Percentiles rank a stretch among this genome's conserved stretches.
These are phyloP conservation scores for Cordilura impudica DNA, from an alignment of 2,888 invertebrate genomes.

Conservation along the genomic window DNA sequence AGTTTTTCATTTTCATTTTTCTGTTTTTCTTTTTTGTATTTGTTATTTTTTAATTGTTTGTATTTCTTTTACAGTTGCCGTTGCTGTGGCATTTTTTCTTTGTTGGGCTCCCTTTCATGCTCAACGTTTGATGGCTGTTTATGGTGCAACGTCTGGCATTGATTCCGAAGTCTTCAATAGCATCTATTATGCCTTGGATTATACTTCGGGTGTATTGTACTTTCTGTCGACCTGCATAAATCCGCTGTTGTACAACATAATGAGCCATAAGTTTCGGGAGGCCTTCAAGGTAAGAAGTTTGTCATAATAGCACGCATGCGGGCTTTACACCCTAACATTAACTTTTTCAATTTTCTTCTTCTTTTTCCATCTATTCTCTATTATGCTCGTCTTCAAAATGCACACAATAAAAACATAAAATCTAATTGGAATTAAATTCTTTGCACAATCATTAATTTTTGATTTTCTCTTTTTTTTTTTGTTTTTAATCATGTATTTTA, in stretches of 20 bases:
- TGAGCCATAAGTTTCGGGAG: conserved; percentile 85
- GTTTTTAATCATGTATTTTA: not conserved
- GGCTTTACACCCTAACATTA: not conserved
- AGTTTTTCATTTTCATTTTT: not conserved
- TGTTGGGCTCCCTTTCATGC: conserved; percentile 97
- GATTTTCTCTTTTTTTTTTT: conserved; percentile 11
- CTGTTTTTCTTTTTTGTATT: not conserved
- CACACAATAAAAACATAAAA: not conserved
- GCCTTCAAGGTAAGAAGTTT: conserved; percentile 82
- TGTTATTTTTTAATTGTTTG: not conserved
- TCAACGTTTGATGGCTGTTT: conserved; percentile 90
- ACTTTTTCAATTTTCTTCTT: conserved; percentile 8
- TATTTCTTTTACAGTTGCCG: conserved; percentile 83
- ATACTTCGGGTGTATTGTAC: conserved; percentile 83
- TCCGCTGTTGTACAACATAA: conserved; percentile 84
- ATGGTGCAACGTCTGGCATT: conserved; percentile 79
- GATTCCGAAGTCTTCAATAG: conserved; percentile 78
- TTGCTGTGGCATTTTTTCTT: conserved; percentile 89
- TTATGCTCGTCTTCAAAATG: not conserved
- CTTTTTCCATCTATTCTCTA: not conserved
- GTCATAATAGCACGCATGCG: not conserved
- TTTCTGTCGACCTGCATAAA: conserved; percentile 85
- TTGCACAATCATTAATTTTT: not conserved
- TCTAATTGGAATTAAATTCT: not conserved
- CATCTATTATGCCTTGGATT: conserved; percentile 82